Evolutionary conservation across 1,140 invertebrate species (phyloP).

Genomic region (Tetramorium alpestre): DNA sequence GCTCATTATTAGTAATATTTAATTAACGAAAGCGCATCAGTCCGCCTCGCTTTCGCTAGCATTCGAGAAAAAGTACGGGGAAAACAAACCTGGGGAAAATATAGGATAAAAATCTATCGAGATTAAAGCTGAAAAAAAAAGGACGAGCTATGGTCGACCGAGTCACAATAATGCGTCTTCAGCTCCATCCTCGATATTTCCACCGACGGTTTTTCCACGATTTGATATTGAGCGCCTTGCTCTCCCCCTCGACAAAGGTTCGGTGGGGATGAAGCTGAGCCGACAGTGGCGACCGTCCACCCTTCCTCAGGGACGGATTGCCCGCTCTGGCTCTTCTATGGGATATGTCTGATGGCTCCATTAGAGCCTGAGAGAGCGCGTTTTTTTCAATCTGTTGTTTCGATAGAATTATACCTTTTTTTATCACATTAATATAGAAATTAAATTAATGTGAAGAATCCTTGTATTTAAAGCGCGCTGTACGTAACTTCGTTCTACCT

Average conservation of each 20-base stretch:
- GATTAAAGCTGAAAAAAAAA: constrained; percentile 39
- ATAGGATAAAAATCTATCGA: constrained; percentile 35
- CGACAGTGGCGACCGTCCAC: constrained; percentile 64
- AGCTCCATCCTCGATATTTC: constrained; percentile 63
- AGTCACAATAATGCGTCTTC: constrained; percentile 50
- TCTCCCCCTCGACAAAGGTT: constrained; percentile 39
- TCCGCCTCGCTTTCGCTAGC: neutral
- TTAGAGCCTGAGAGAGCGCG: constrained; percentile 38
- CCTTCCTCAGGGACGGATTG: constrained; percentile 72
- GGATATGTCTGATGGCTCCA: constrained; percentile 45
- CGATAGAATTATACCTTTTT: neutral
- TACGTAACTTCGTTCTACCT: neutral
- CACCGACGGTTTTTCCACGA: constrained; percentile 69
- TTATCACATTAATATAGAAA: neutral
- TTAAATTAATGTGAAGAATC: neutral
- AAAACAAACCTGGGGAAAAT: neutral
- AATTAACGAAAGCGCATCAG: neutral
- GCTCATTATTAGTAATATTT: neutral
- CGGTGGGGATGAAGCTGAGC: constrained; percentile 64
- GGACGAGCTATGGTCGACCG: neutral
- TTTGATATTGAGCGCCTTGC: constrained; percentile 71
- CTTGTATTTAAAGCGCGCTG: neutral
- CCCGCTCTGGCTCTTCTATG: constrained; percentile 52
- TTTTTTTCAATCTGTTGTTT: constrained; percentile 52
- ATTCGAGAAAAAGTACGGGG: neutral